Conservation (phyloP, 1,140 invertebrate genomes). For the Drosophila seguyi region DNA sequence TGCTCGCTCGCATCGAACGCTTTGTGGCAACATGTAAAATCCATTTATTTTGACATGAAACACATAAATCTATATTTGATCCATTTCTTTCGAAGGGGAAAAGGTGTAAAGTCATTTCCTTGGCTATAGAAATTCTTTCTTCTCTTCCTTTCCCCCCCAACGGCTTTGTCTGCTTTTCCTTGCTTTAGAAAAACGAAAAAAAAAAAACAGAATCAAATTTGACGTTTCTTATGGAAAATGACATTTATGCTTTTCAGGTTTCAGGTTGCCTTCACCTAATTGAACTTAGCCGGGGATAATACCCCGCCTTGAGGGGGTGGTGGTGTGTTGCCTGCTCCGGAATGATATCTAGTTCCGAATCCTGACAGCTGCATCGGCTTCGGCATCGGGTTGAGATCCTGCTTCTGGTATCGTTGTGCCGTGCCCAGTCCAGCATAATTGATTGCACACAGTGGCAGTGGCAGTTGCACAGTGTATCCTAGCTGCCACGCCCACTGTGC, state of each 20-base stretch:
- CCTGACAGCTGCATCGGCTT: slow-evolving; percentile 28
- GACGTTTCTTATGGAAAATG: slow-evolving; percentile 51
- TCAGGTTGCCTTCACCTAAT: slow-evolving; percentile 46
- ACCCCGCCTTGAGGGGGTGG: not conserved
- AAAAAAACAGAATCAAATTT: slow-evolving; percentile 44
- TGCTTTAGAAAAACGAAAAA: slow-evolving; percentile 33
- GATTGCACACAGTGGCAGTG: slow-evolving; percentile 15
- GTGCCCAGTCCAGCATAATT: slow-evolving; percentile 38
- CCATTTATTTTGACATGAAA: slow-evolving; percentile 80
- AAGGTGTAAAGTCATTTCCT: slow-evolving; percentile 72
- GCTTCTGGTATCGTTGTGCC: too few relatives aligned
- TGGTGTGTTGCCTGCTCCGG: not conserved
- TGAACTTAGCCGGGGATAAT: slow-evolving; percentile 43
- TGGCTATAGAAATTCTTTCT: slow-evolving; percentile 33
- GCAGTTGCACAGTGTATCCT: slow-evolving; percentile 29
- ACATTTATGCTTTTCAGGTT: slow-evolving; percentile 60
- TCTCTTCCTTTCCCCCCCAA: too few relatives aligned
- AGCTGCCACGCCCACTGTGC: slow-evolving; percentile 24
- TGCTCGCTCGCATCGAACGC: slow-evolving; percentile 37
- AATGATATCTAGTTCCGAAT: slow-evolving; percentile 6
- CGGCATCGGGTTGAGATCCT: not conserved
- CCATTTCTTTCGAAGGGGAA: slow-evolving; percentile 48
- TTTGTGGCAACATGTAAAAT: slow-evolving; percentile 79
- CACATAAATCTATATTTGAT: slow-evolving; percentile 82
- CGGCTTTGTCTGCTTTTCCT: slow-evolving; percentile 20